A percentile compares a stretch with the other conserved stretches of the same genome.
Conservation (phyloP, 2,113 vertebrate species). For the Rhizomys pruinosus region DNA sequence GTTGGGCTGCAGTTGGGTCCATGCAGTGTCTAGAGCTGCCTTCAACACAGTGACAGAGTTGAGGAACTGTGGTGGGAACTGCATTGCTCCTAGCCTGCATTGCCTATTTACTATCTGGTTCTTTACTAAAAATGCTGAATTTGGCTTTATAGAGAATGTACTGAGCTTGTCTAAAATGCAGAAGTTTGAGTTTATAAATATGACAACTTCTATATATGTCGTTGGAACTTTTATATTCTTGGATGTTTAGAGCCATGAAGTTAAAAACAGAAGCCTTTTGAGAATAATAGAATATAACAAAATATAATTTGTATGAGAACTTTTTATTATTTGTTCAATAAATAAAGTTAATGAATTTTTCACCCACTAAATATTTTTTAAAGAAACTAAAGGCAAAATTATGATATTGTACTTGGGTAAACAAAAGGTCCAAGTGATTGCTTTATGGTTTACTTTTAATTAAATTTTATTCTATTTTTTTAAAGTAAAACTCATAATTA, state of each 20-base stretch:
- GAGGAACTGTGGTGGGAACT: neutral
- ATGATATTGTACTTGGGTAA: neutral
- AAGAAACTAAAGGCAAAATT: conserved; percentile 32
- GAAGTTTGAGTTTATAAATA: neutral
- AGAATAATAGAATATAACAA: neutral
- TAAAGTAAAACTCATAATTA: neutral
- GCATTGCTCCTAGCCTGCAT: neutral
- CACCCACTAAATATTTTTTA: neutral
- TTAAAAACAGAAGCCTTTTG: neutral
- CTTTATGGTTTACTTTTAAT: conserved; percentile 39
- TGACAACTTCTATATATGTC: neutral
- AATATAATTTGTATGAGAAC: neutral
- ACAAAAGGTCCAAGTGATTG: conserved; percentile 1
- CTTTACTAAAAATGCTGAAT: conserved; percentile 3
- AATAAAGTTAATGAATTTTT: neutral
- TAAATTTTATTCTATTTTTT: neutral
- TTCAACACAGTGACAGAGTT: neutral
- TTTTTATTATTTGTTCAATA: neutral
- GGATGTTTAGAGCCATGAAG: neutral
- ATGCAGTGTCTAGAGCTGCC: neutral
- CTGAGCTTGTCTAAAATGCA: neutral
- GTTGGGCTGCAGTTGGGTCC: neutral
- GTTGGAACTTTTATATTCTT: neutral
- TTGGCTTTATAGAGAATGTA: neutral
- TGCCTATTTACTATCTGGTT: neutral